A percentile compares a stretch with the other conserved stretches of the same genome.
Evolutionary conservation across 2,113 vertebrate genomes (phyloP).

Genomic region (Syngnathoides biaculeatus): DNA sequence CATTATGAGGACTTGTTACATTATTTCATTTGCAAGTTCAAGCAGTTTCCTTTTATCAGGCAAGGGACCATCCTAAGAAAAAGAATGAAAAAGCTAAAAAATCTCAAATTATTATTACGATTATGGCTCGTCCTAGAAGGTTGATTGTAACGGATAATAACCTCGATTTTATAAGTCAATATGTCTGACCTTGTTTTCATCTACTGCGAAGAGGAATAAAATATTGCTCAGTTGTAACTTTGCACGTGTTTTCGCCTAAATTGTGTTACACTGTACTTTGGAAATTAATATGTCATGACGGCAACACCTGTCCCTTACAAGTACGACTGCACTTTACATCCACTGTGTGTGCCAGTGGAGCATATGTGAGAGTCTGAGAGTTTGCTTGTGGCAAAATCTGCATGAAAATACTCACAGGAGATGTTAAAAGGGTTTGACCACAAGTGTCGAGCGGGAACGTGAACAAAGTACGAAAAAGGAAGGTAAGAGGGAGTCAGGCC

Average conservation of each 20-base stretch:
- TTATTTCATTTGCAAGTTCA: too few species aligned
- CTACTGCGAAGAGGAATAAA: neutral
- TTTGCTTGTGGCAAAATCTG: slow-evolving; percentile 15
- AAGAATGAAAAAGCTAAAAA: too few species aligned
- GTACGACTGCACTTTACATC: slow-evolving; percentile 86
- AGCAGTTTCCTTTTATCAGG: too few species aligned
- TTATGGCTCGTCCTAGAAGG: too few species aligned
- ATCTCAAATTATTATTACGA: too few species aligned
- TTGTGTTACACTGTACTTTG: slow-evolving; percentile 77
- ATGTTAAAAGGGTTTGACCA: neutral
- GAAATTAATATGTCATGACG: slow-evolving; percentile 77
- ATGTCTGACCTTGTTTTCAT: slow-evolving; percentile 1
- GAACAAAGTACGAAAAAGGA: slow-evolving; percentile 52
- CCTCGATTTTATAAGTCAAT: neutral
- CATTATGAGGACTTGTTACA: too few species aligned
- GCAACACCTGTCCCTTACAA: slow-evolving; percentile 97
- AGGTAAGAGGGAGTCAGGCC: slow-evolving; percentile 69
- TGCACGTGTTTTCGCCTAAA: neutral
- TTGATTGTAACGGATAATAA: neutral
- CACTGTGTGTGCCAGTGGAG: slow-evolving; percentile 7
- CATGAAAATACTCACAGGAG: neutral
- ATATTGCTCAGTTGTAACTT: neutral
- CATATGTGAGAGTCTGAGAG: slow-evolving; percentile 13
- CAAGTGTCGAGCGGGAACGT: slow-evolving; percentile 26
- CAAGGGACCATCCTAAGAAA: too few species aligned